Base-by-base conservation (phyloP, 2,113 vertebrate genomes). In the Brachionichthys hirsutus region DNA sequence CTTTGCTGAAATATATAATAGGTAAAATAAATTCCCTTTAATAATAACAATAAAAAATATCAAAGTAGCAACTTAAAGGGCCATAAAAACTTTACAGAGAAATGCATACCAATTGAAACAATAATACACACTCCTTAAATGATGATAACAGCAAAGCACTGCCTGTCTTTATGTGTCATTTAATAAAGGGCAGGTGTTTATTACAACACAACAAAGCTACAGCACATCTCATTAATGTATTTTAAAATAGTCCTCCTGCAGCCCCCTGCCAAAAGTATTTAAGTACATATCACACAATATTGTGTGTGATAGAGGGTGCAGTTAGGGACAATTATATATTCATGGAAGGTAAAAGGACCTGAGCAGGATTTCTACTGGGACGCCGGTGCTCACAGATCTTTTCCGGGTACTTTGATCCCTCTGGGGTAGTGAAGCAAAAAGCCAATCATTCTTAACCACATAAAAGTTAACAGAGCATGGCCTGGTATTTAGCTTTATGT, bases 401-500 rank as follows among this genome's bases (percentile, higher is more conserved):
- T 81, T 68, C 70, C 55, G 8, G 80, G 74, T 84, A 81, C 75
- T 86, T 82, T 87, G 88, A 89, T 89, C 87, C 71, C 78, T 82
- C 59, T 60, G 82, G 87, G 83, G 87, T 85, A 80, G 83, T 71
- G 85, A 87, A 87, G 88, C 87, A 84, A 83, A 85, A 84, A 87
- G 76, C 82, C 87, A 90, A 91, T 92, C 85, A 89, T 88, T 89
- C 84, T 80, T 80, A 86, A 75, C 79, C 81, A 81, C 87, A 88
- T 89, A 86, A 90, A 88, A 88, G 87, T 87, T 91, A 91, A 89
- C 89, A 87, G 89, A 89, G 82, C 89, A 71, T 83, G 80, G 79
- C 87, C 83, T 90, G 87, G 84, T 90, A 89, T 90, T 91, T 90
- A 90, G 85, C 82, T 89, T 90, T 85, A 88, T 90, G 88, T 90